Evolutionary conservation across 2,888 invertebrate genomes (phyloP), one percentile per base, ranked within the genome.

Genomic region (Nemapogon koenigi): DNA sequence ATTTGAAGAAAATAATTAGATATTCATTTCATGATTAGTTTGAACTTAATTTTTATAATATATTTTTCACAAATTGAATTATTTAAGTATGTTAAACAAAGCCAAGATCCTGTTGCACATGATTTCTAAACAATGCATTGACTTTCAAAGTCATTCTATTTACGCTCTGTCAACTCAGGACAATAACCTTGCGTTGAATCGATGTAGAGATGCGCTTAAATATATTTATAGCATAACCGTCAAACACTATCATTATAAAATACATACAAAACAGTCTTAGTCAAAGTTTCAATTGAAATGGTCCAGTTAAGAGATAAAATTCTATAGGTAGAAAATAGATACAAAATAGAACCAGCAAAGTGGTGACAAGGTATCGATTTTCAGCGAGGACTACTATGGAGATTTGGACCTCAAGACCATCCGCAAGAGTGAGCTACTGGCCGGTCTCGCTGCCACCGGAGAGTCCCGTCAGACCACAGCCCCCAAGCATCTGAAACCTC

Each of bases 341-440:
- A n/a, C n/a, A n/a, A n/a, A n/a, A n/a, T n/a, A n/a, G n/a, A n/a
- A n/a, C n/a, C n/a, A n/a, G n/a, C n/a, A n/a, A n/a, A n/a, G n/a
- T n/a, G n/a, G n/a, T n/a, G n/a, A n/a, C 70, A 22, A 14, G 38
- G 38, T 38, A 62, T 75, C 68, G 63, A 72, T 75, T 83, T 86
- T 83, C 90, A 94, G 94, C 84, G 94, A 94, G 86, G 94, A 94
- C 88, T 94, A 94, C 87, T 94, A 94, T 66, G 94, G 94, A 53
- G 94, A 94, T 78, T 81, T 94, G 87, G 94, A 94, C 81, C 83
- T 94, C 84, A 94, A 94, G 88, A 86, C 88, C 81, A 91, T 94
- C 86, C 88, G 92, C 81, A 94, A 94, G 86, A 91, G 91, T 80
- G 94, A 94, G 79, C 86, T 93, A 55, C 85, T 91, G 64, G 85